Percentiles rank a stretch among this genome's conserved stretches.
These are phyloP conservation scores for Myotis daubentonii DNA, from an alignment of 2,797 vertebrate genomes.

Conservation along the genomic window DNA sequence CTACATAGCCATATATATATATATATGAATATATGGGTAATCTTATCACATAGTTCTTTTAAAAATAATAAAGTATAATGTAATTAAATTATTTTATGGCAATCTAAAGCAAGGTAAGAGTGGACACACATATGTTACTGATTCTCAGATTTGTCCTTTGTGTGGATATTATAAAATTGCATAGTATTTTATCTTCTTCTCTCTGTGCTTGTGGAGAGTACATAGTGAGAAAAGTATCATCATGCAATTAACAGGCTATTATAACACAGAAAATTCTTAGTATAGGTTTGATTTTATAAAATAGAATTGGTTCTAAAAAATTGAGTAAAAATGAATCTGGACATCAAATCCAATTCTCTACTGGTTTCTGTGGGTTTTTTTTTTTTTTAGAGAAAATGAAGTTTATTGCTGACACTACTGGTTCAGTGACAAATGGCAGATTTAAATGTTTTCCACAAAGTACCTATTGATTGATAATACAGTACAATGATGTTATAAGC, in stretches of 20 bases:
- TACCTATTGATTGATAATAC: background rate
- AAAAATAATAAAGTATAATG: constrained; percentile 29
- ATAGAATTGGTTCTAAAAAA: constrained; percentile 22
- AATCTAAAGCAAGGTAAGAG: constrained; percentile 39
- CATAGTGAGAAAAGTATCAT: background rate
- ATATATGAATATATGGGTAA: no score
- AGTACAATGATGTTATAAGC: background rate
- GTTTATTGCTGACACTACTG: background rate
- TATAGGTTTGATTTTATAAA: constrained; percentile 15
- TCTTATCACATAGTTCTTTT: background rate
- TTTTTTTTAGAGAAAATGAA: background rate
- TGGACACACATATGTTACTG: background rate
- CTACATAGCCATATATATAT: background rate
- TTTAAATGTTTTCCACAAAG: background rate
- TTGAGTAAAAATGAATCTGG: background rate
- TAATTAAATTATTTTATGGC: background rate
- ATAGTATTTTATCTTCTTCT: background rate
- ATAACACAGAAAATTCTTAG: constrained; percentile 12
- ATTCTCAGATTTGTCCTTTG: background rate
- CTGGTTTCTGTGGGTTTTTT: no score
- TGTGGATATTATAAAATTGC: background rate
- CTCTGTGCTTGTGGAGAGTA: background rate
- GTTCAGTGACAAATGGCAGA: background rate
- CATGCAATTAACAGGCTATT: constrained; percentile 13
- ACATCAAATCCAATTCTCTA: constrained; percentile 52